phyloP scores from a whole-genome alignment of 2,888 invertebrate genomes.

The Euzetes globulus region DNA sequence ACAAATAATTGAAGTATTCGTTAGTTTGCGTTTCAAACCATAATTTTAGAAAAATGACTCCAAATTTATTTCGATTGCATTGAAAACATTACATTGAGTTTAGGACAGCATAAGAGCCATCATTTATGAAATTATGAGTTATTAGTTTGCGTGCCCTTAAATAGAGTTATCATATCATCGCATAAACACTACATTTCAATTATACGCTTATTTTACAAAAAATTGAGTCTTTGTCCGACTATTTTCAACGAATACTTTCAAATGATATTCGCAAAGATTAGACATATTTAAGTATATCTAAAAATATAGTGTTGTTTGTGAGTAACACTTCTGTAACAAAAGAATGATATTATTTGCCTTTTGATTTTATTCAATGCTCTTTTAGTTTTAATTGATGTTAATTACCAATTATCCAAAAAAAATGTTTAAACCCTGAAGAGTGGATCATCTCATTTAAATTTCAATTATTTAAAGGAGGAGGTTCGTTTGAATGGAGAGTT shows the following conservation, averaged over 20 bases:
- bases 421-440: no score
- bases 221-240: background rate
- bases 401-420: no score
- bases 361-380: no score
- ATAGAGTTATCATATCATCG: slow-evolving; percentile 23
- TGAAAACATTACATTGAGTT: background rate
- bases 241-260: background rate
- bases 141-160: slow-evolving; percentile 21
- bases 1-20: background rate
- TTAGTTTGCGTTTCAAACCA: background rate
- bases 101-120: background rate
- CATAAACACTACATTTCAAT: slow-evolving; percentile 12
- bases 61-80: background rate
- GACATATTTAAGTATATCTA: background rate
- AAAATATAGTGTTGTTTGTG: no score
- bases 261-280: background rate
- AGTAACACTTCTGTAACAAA: no score
- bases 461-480: no score
- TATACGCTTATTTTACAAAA: background rate
- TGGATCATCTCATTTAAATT: no score
- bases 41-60: background rate
- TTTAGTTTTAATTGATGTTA: no score
- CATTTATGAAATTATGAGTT: background rate
- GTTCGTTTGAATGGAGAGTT: no score
- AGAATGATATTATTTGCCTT: no score